A percentile compares a stretch with the other conserved stretches of the same genome.
Conservation (phyloP, 2,797 vertebrate species). For the Danio aesculapii region DNA sequence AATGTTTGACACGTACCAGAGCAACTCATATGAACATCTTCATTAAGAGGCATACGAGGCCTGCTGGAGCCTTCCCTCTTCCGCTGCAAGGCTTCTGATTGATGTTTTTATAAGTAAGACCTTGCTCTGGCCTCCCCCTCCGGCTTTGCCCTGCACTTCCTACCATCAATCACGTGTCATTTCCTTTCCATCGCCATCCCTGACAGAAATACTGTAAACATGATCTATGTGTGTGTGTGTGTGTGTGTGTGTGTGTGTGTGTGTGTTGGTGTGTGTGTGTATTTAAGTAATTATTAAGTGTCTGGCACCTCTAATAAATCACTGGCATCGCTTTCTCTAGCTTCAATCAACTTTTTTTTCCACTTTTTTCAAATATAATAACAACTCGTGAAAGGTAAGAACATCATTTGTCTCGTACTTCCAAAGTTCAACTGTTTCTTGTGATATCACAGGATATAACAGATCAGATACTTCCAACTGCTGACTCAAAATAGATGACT, state of each 20-base stretch:
- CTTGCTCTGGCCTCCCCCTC: constrained; percentile 75
- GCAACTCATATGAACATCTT: constrained; percentile 35
- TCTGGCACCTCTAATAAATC: constrained; percentile 79
- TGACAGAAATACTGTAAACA: constrained; percentile 84
- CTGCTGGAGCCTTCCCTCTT: not conserved
- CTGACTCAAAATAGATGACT: not conserved
- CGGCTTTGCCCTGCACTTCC: constrained; percentile 73
- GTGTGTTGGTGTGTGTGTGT: constrained; percentile 66
- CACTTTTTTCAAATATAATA: constrained; percentile 58
- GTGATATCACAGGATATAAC: not conserved
- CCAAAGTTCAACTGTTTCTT: not conserved
- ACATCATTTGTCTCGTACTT: not conserved
- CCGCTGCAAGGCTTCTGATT: constrained; percentile 71
- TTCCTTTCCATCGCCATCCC: constrained; percentile 77
- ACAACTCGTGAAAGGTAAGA: constrained; percentile 38
- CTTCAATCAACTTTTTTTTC: constrained; percentile 21
- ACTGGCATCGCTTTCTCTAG: constrained; percentile 66
- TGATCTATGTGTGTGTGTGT: constrained; percentile 72
- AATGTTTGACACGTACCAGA: not conserved
- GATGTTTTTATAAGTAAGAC: constrained; percentile 86
- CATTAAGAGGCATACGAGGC: constrained; percentile 39
- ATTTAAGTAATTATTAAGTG: constrained; percentile 84
- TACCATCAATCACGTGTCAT: constrained; percentile 84
- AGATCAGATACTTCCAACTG: constrained; percentile 4
- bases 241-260: constrained; percentile 66